Conservation (phyloP, 2,797 vertebrate genomes). For the Rallus crepitans region DNA sequence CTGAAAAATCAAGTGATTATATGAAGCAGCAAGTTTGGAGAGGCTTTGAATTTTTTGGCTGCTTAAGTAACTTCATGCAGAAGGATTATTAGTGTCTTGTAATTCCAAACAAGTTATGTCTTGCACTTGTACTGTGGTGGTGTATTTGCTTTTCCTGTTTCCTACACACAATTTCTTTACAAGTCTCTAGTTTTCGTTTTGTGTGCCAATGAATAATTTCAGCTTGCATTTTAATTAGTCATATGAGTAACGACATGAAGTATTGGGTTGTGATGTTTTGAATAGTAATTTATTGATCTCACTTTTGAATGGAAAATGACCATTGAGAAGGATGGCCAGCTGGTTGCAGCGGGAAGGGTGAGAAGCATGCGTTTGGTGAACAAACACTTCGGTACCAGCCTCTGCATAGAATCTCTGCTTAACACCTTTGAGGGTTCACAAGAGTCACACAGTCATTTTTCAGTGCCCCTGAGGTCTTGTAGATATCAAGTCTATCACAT, state of each 20-base stretch:
- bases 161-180: background rate
- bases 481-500: background rate
- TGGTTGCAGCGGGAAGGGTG: background rate
- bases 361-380: background rate
- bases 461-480: background rate
- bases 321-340: background rate
- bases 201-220: background rate
- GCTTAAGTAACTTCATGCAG: background rate
- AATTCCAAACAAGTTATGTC: background rate
- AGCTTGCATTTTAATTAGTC: constrained; percentile 5
- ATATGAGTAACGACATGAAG: background rate
- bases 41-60: background rate
- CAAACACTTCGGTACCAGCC: background rate
- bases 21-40: background rate
- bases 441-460: background rate
- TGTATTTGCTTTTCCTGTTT: background rate
- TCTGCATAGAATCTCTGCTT: background rate
- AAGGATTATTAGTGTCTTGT: background rate
- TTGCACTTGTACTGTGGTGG: background rate
- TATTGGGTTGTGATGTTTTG: background rate
- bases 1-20: background rate
- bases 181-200: background rate
- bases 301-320: background rate
- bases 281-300: background rate
- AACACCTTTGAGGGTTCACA: background rate